Base-by-base conservation (phyloP, 2,113 vertebrate species). In the Leuciscus idus region DNA sequence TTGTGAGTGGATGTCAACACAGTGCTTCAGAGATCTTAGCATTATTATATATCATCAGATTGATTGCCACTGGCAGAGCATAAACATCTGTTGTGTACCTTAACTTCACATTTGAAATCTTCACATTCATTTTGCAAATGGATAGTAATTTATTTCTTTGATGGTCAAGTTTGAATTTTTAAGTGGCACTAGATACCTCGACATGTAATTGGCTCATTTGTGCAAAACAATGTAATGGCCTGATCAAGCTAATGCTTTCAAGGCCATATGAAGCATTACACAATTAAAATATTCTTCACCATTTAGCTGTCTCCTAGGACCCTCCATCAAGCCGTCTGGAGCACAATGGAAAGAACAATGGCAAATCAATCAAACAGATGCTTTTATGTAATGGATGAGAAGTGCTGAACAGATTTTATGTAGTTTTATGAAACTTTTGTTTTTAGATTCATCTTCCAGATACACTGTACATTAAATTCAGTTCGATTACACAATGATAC, bases 121-220 rank as follows among this genome's bases (percentile, higher is more conserved):
- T 85, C 55, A 62, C 19, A 8, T 78, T 77, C 17, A 33, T 11
- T 85, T 79, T 11, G 30, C 48, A 86, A 57, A 55, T 81, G n/a
- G 36, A 81, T 74, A 46, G 52, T 61, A 52, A 80, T n/a, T 64
- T 26, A 3, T 26, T 36, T 68, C 55, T 61, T 52, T 66, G 17
- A 81, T 75, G 30, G 55, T 83, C 13, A 30, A 30, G 30, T 72
- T 72, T 36, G 26, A 19, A n/a, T 84, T 76, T 50, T 19, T 59
- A 30, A 79, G 52, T 28, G 50, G 64, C 21, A 23, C 66, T 59
- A 48, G 3, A 73, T 62, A 46, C 79, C 83, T 78, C 66, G 11
- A 86, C 84, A 52, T 80, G 23, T 86, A 86, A 87, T 76, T 75
- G 76, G 33, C 81, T 87, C 70, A 73, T 85, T 57, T 43, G 55